A percentile compares a stretch with the other conserved stretches of the same genome.
Conservation (phyloP, 2,113 vertebrate species). For the Nycticorax nycticorax region DNA sequence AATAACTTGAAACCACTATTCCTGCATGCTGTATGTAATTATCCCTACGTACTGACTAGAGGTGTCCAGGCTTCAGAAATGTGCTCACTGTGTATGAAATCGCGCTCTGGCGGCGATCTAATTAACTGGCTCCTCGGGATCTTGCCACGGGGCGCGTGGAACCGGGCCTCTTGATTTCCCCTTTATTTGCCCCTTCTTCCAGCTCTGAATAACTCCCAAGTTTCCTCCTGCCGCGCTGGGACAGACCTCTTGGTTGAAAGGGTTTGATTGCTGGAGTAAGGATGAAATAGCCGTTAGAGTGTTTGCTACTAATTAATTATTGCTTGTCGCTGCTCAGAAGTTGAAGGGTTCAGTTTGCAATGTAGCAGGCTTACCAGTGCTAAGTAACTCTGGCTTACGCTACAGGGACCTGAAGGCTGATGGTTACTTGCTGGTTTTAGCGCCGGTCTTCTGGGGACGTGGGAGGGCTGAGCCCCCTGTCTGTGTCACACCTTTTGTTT, state of each 20-base stretch:
- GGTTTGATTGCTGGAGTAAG: conserved; percentile 6
- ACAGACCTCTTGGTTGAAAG: not conserved
- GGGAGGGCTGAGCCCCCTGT: not conserved
- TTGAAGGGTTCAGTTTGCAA: not conserved
- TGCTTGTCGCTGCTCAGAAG: not conserved
- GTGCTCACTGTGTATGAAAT: rapidly evolving
- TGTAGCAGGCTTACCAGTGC: not conserved
- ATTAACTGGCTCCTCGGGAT: not conserved
- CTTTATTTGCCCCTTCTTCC: not conserved
- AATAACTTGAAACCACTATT: not conserved
- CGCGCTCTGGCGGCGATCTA: not conserved
- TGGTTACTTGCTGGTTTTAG: not conserved
- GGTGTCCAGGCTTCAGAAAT: not conserved
- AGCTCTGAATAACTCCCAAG: not conserved
- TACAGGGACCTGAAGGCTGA: not conserved
- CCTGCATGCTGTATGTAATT: rapidly evolving
- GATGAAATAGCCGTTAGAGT: not conserved
- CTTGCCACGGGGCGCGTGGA: not conserved
- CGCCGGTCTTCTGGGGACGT: not conserved
- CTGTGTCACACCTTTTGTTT: no score
- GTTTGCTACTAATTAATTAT: conserved; percentile 27
- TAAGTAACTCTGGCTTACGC: not conserved
- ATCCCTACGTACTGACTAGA: not conserved
- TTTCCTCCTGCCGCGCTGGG: not conserved
- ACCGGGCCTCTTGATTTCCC: not conserved